Evolutionary conservation across 2,888 invertebrate genomes (phyloP), one percentile per base, ranked within the genome.

Genomic region (Oscheius myriophilus): DNA sequence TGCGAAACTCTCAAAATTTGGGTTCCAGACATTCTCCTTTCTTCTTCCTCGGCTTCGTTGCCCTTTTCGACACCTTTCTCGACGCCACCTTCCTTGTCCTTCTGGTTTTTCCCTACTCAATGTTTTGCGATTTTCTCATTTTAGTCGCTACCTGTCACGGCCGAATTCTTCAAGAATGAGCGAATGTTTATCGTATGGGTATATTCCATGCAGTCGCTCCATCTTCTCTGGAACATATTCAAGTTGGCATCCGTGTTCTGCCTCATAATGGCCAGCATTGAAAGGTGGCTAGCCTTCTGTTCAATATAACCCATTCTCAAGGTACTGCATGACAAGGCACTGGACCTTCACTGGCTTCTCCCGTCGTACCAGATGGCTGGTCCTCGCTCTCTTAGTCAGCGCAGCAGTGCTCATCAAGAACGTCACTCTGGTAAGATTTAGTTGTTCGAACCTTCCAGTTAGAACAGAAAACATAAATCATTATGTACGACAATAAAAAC

Each of bases 321-420:
- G 80, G 52, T 81, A 79, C 58, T 78, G 75, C 53, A 78, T 81
- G 78, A 81, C 81, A 54, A 74, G 76, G 43, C 85, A 85, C 64
- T 85, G 85, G 85, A 85, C 85, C 12, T 84, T 83, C 69, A 82
- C 83, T 14, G 85, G 85, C 0, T 85, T 85, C 62, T 82, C 84
- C 54, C 70, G 71, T 39, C 70, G 82, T 9, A 83, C 83, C 1
- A 68, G 85, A 33, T 86, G 85, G 85, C 66, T 86, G 23, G 73
- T 82, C n/a, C 75, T 85, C 39, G 65, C 73, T 14, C 46, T 61
- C 21, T 71, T 79, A 9, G 67, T 84, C 16, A 66, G 69, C 12
- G 64, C 73, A 2, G 79, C 81, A 0, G 71, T 85, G 21, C 67
- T 82, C 26, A 74, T 85, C 39, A 86, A 84, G 66, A 74, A 82